phyloP scores from a whole-genome alignment of 1,140 invertebrate species.

The Diabrotica undecimpunctata region DNA sequence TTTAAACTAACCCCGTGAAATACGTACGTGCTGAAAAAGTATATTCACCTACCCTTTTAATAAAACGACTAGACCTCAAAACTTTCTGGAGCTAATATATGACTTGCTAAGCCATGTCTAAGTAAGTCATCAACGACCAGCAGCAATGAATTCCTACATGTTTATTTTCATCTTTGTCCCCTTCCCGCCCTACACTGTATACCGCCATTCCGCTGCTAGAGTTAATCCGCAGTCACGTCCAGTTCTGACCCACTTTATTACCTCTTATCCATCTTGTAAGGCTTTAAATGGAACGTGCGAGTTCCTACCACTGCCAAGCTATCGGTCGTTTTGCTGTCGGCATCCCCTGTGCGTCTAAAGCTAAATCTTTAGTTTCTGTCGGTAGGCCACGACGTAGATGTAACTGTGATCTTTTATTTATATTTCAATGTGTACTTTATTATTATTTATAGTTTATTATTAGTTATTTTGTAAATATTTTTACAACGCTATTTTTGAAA shows the following conservation, averaged over 20 bases:
- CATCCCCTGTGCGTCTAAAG: neutral
- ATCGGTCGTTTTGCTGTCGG: constrained; percentile 1
- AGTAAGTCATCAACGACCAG: neutral
- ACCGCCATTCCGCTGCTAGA: neutral
- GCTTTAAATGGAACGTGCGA: constrained; percentile 1
- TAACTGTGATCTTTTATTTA: no score
- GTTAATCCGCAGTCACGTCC: neutral
- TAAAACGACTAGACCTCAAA: no score
- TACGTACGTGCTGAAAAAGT: no score
- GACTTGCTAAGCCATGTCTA: neutral
- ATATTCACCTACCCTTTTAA: no score
- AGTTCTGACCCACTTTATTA: constrained; percentile 2
- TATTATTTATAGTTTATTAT: no score
- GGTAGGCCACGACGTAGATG: neutral
- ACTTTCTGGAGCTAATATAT: no score
- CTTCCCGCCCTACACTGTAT: neutral
- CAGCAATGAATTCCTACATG: neutral
- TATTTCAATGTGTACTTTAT: no score
- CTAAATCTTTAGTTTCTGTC: neutral
- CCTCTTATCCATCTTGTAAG: constrained; percentile 2
- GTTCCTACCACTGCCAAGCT: neutral
- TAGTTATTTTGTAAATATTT: no score
- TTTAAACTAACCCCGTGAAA: no score
- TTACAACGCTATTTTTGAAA: no score
- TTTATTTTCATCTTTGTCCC: neutral